These are phyloP conservation scores for Chrosomus eos DNA, from an alignment of 2,797 vertebrate species.

Conservation along the genomic window DNA sequence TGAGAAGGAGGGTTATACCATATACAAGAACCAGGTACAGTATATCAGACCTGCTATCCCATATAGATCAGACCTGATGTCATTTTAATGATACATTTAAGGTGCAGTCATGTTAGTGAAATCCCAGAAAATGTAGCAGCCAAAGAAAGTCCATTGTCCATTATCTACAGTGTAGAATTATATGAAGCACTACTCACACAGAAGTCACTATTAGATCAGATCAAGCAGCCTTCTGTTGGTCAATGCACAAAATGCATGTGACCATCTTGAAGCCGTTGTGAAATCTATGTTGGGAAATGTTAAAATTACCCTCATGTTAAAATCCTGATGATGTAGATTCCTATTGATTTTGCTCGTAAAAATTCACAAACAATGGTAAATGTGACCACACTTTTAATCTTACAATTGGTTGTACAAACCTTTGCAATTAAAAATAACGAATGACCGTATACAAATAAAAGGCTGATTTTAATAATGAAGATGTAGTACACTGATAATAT, in stretches of 20 bases:
- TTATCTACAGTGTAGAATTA: background rate
- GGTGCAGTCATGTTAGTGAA: background rate
- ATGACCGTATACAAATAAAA: background rate
- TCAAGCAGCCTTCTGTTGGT: background rate
- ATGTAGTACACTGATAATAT: background rate
- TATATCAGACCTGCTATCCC: background rate
- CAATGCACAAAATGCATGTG: background rate
- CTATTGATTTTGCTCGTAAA: background rate
- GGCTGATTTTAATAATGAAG: background rate
- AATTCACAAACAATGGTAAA: background rate
- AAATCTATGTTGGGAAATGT: background rate
- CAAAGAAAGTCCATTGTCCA: background rate
- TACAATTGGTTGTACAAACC: background rate
- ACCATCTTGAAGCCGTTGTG: background rate
- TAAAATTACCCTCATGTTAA: background rate
- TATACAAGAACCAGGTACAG: conserved; percentile 97
- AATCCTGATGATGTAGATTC: background rate
- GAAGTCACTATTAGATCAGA: background rate
- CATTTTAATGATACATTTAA: background rate
- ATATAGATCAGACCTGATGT: background rate
- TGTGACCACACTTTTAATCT: background rate
- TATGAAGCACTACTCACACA: background rate
- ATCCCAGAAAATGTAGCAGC: background rate
- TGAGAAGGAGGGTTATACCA: conserved; percentile 98
- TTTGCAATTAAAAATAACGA: background rate